Percentiles rank a stretch among this genome's conserved stretches.
Evolutionary conservation across 2,113 vertebrate species (phyloP).

Genomic region (Sphaerodactylus townsendi): DNA sequence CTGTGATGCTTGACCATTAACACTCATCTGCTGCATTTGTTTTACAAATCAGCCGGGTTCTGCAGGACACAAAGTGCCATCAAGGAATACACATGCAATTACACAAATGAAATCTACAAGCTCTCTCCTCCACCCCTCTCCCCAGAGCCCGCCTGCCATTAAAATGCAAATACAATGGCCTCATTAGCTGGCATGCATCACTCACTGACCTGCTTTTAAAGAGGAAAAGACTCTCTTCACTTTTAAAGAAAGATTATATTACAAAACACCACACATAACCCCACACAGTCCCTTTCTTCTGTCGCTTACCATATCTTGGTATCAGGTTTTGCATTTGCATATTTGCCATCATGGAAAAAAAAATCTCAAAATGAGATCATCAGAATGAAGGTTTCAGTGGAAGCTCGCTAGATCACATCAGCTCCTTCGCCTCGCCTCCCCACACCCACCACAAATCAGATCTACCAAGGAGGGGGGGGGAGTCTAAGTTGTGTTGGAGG

Average conservation of each 20-base stretch:
- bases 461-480: neutral
- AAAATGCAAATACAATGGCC: constrained; percentile 79
- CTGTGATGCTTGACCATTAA: constrained; percentile 48
- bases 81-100: constrained; percentile 79
- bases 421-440: constrained; percentile 19
- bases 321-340: constrained; percentile 44
- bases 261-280: neutral
- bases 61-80: constrained; percentile 64
- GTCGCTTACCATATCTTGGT: constrained; percentile 14
- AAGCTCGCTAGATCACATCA: constrained; percentile 45
- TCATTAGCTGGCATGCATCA: constrained; percentile 72
- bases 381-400: constrained; percentile 34
- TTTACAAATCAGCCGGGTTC: constrained; percentile 52
- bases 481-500: neutral
- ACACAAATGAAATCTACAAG: constrained; percentile 64
- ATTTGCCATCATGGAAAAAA: constrained; percentile 27
- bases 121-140: constrained; percentile 53
- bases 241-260: constrained; percentile 21
- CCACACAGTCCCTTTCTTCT: neutral
- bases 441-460: neutral
- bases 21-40: constrained; percentile 49
- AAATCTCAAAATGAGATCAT: constrained; percentile 47
- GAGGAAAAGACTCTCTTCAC: constrained; percentile 26
- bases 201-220: constrained; percentile 63
- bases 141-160: constrained; percentile 74